phyloP scores from a whole-genome alignment of 2,797 vertebrate genomes.

The Threskiornis aethiopicus region DNA sequence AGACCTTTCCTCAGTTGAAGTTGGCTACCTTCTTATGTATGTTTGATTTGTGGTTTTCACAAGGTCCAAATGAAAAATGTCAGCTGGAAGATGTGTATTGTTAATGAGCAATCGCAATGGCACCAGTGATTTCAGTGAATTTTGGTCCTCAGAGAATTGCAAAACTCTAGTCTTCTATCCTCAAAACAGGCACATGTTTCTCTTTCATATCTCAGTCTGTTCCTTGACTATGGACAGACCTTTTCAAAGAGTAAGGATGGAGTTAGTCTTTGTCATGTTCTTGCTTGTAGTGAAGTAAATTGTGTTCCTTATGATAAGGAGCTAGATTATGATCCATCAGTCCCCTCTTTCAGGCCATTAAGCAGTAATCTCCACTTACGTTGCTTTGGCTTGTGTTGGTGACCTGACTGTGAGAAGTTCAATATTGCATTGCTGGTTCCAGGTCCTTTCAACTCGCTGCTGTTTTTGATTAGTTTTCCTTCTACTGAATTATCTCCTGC shows the following conservation, averaged over 20 bases:
- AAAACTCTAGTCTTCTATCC: neutral
- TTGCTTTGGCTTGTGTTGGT: neutral
- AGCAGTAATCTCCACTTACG: neutral
- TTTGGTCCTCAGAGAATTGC: constrained; percentile 29
- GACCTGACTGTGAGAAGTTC: neutral
- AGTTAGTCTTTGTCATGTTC: neutral
- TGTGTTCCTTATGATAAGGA: neutral
- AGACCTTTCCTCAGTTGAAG: constrained; percentile 64
- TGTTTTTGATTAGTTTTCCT: neutral
- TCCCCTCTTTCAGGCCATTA: neutral
- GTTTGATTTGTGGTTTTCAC: constrained; percentile 69
- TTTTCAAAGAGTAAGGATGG: constrained; percentile 14
- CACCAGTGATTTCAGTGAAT: constrained; percentile 29
- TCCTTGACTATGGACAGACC: constrained; percentile 8
- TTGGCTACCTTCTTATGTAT: constrained; percentile 58
- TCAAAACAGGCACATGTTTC: neutral
- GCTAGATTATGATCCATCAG: neutral
- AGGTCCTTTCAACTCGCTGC: neutral
- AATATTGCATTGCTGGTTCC: neutral
- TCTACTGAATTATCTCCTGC: neutral
- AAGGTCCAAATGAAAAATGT: constrained; percentile 54
- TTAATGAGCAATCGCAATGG: constrained; percentile 62
- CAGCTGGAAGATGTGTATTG: constrained; percentile 65
- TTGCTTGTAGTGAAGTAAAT: neutral
- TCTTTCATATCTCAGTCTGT: constrained; percentile 18